Conservation (phyloP, 37 sponge, comb jelly and placozoan genomes). For the Bolinopsis microptera region DNA sequence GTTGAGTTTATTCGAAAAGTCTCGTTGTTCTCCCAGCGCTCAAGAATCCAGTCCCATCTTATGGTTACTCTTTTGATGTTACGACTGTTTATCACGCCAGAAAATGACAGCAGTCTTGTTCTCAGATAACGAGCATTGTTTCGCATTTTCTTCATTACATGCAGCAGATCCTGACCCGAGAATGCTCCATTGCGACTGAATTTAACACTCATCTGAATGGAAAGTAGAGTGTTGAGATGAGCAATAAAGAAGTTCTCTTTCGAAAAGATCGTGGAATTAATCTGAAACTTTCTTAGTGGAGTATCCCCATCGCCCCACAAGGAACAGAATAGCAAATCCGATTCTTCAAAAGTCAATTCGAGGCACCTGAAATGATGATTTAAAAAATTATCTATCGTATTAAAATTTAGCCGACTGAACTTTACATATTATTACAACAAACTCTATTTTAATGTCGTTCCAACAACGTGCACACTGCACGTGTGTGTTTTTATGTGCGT, state of each 20-base stretch:
- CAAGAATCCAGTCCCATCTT: background rate
- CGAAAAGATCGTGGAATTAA: background rate
- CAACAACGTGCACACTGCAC: no score
- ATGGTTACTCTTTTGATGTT: background rate
- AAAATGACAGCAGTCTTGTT: background rate
- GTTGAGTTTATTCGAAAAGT: background rate
- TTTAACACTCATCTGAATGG: background rate
- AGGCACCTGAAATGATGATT: no score
- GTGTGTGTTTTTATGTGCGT: no score
- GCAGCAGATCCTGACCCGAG: background rate
- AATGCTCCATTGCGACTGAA: background rate
- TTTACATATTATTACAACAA: no score
- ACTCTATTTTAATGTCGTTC: no score
- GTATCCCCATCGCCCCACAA: background rate
- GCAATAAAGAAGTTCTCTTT: background rate
- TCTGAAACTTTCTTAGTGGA: background rate
- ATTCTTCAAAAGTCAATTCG: background rate
- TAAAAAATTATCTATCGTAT: no score
- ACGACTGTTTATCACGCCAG: background rate
- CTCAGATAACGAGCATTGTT: background rate
- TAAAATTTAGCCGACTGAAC: no score
- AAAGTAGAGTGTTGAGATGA: background rate
- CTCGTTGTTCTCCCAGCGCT: background rate
- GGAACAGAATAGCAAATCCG: background rate
- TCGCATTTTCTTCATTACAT: background rate